These are phyloP conservation scores for Philypnodon macrostomus DNA, from an alignment of 2,797 vertebrate genomes.

Conservation along the genomic window DNA sequence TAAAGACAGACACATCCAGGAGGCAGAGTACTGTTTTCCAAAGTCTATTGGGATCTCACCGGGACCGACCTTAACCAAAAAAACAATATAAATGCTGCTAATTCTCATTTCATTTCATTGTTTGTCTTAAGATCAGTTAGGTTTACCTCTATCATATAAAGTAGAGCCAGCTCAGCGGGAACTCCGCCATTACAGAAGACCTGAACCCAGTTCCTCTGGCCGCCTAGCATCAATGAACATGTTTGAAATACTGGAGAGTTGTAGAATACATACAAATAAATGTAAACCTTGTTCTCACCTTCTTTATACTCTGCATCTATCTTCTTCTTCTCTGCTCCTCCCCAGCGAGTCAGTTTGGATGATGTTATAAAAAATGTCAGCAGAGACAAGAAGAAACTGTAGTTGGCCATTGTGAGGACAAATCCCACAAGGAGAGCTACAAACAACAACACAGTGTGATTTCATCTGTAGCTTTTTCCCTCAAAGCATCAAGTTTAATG, in stretches of 20 bases:
- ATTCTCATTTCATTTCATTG: not conserved
- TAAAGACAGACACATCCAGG: constrained; percentile 94
- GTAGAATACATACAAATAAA: not conserved
- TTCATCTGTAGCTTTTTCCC: too few relatives aligned
- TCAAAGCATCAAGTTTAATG: too few relatives aligned
- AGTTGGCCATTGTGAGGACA: constrained; percentile 91
- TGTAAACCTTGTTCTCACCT: constrained; percentile 71
- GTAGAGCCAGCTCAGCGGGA: constrained; percentile 88
- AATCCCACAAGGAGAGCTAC: constrained; percentile 92
- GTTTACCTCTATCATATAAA: constrained; percentile 92
- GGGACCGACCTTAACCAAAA: constrained; percentile 77
- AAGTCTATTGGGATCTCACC: constrained; percentile 94
- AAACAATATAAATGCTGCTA: not conserved
- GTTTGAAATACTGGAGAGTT: too few relatives aligned
- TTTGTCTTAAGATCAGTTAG: not conserved
- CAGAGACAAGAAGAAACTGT: constrained; percentile 90
- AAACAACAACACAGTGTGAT: not conserved
- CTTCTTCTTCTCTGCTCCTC: constrained; percentile 81
- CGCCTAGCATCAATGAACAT: constrained; percentile 72
- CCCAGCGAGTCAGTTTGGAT: constrained; percentile 93
- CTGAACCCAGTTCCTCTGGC: constrained; percentile 94
- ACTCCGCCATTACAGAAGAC: constrained; percentile 94
- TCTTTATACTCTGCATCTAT: constrained; percentile 92
- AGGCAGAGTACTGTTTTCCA: constrained; percentile 87
- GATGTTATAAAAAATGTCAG: constrained; percentile 90